These are phyloP conservation scores for Syndactyla subalaris DNA, from an alignment of 2,797 vertebrate species.

Conservation along the genomic window DNA sequence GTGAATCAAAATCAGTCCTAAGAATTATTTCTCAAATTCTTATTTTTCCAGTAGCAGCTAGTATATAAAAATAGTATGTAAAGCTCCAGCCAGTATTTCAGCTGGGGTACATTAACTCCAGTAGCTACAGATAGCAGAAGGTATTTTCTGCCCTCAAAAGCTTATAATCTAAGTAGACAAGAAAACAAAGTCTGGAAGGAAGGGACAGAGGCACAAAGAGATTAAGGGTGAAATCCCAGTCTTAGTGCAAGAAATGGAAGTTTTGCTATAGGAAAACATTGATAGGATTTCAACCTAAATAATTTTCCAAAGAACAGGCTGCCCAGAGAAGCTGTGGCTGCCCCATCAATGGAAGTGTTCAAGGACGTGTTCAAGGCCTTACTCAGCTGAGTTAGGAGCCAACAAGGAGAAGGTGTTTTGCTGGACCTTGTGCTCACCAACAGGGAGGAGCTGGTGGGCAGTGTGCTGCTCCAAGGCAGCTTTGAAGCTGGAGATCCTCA, in stretches of 20 bases:
- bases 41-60: not conserved
- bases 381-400: not conserved
- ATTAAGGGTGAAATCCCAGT: not conserved
- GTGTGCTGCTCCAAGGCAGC: not conserved
- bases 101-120: not conserved
- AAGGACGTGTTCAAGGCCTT: not conserved
- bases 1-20: not conserved
- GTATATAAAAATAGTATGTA: not conserved
- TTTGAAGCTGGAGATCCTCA: not conserved
- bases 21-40: not conserved
- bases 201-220: not conserved
- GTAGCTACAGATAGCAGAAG: not conserved
- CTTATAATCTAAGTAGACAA: not conserved
- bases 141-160: not conserved
- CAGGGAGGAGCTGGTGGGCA: accelerated
- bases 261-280: accelerated
- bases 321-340: not conserved
- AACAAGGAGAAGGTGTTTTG: accelerated
- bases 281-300: not conserved
- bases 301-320: not conserved
- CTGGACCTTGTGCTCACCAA: not conserved
- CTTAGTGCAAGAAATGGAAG: not conserved
- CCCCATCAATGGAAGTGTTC: not conserved
- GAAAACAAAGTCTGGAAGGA: not conserved
- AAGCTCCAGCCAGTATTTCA: not conserved